phyloP scores from a whole-genome alignment of 2,797 vertebrate genomes.

The Chanos chanos region DNA sequence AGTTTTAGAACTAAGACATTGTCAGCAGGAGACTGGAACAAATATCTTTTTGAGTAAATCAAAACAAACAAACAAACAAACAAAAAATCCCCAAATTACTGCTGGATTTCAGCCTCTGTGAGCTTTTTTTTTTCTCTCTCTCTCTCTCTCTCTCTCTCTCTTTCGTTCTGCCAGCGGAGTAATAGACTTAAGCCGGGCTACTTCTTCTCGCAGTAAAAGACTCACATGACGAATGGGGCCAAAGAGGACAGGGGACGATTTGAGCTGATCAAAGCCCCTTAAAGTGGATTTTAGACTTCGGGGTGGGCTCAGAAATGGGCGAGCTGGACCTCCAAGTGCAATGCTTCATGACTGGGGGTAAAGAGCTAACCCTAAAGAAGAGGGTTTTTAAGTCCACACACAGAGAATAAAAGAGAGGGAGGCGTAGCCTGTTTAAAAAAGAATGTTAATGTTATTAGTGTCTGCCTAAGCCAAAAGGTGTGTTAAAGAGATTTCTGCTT shows the following conservation, averaged over 20 bases:
- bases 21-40: background rate
- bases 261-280: slow-evolving; percentile 64
- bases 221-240: slow-evolving; percentile 29
- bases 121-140: no score
- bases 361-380: background rate
- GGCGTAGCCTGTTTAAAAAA: no score
- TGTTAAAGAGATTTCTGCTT: no score
- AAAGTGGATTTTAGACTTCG: slow-evolving; percentile 61
- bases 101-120: no score
- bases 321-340: background rate
- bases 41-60: background rate
- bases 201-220: slow-evolving; percentile 19
- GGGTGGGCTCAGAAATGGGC: slow-evolving; percentile 8
- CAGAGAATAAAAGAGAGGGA: background rate
- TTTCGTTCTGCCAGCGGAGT: slow-evolving; percentile 1
- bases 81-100: slow-evolving; percentile 1
- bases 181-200: slow-evolving; percentile 20
- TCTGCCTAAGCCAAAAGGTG: no score
- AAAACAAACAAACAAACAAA: background rate
- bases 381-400: background rate
- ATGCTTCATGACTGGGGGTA: background rate
- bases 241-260: slow-evolving; percentile 42
- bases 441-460: no score
- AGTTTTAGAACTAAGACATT: background rate
- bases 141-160: no score